A percentile compares a stretch with the other conserved stretches of the same genome.
Conservation (phyloP, 2,113 vertebrate genomes). For the Cheilinus undulatus region DNA sequence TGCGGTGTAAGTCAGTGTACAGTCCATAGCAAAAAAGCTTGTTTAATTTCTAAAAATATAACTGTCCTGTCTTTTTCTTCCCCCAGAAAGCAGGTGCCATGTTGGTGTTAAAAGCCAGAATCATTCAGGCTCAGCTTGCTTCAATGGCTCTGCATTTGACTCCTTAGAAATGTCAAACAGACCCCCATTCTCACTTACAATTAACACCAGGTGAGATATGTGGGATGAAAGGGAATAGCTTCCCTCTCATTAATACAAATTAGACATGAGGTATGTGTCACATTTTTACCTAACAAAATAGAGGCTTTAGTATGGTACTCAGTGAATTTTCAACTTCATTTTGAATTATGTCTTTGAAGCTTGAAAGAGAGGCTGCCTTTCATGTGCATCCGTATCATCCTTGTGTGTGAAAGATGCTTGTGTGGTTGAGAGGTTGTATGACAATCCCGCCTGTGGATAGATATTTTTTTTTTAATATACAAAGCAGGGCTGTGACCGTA, state of each 20-base stretch:
- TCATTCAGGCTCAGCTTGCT: too few relatives aligned
- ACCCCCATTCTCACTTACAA: too few relatives aligned
- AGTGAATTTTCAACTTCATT: not conserved
- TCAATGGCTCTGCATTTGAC: too few relatives aligned
- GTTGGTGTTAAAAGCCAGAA: too few relatives aligned
- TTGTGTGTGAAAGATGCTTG: not conserved
- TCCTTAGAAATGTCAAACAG: too few relatives aligned
- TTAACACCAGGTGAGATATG: not conserved
- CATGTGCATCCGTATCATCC: not conserved
- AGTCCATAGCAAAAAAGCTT: too few relatives aligned
- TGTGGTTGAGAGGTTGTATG: not conserved
- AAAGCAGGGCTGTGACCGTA: not conserved
- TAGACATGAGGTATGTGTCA: not conserved
- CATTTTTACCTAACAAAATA: not conserved
- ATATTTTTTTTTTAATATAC: not conserved
- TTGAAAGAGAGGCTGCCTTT: not conserved
- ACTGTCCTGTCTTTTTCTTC: too few relatives aligned
- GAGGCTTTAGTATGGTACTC: not conserved
- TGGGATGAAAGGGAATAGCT: slow-evolving; percentile 30
- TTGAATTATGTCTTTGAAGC: slow-evolving; percentile 5
- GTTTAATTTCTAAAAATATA: too few relatives aligned
- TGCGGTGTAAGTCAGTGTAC: too few relatives aligned
- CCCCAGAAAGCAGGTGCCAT: too few relatives aligned
- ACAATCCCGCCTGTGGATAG: not conserved
- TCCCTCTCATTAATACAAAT: slow-evolving; percentile 27